These are phyloP conservation scores for Megastigmus dorsalis DNA, from an alignment of 2,888 invertebrate species.

Conservation along the genomic window DNA sequence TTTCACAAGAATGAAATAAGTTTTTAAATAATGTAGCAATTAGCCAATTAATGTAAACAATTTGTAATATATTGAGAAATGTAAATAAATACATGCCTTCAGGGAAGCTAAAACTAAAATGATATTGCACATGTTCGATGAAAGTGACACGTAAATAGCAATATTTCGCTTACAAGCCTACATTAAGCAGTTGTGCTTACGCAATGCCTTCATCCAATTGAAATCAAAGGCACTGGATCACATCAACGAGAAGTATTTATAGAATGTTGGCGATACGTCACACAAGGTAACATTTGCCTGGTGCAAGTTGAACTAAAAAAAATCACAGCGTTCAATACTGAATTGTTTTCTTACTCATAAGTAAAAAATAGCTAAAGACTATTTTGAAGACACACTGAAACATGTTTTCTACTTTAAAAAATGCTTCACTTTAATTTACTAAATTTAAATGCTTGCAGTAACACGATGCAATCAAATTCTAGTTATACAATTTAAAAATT, in stretches of 20 bases:
- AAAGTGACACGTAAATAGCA: conserved; percentile 12
- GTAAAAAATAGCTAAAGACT: conserved; percentile 9
- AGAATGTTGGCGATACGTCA: conserved; percentile 57
- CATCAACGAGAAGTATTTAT: conserved; percentile 64
- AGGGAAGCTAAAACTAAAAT: conserved; percentile 9
- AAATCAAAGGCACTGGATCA: conserved; percentile 68
- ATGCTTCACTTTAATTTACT: neutral
- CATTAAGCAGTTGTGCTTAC: conserved; percentile 59
- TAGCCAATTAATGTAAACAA: neutral
- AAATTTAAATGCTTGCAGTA: too few species aligned
- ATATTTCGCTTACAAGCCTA: conserved; percentile 26
- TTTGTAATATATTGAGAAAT: neutral
- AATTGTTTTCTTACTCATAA: conserved; percentile 28
- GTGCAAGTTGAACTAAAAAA: conserved; percentile 22
- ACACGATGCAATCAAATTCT: too few species aligned
- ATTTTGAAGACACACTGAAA: neutral
- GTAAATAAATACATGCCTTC: conserved; percentile 11
- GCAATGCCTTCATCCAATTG: conserved; percentile 62
- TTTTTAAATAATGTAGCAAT: neutral
- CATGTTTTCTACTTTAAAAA: neutral
- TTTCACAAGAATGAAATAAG: neutral
- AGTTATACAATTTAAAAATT: too few species aligned
- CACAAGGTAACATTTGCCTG: conserved; percentile 31
- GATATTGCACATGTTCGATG: neutral
- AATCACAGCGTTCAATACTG: neutral